phyloP scores from a whole-genome alignment of 2,113 vertebrate genomes.

The Vanacampus margaritifer region DNA sequence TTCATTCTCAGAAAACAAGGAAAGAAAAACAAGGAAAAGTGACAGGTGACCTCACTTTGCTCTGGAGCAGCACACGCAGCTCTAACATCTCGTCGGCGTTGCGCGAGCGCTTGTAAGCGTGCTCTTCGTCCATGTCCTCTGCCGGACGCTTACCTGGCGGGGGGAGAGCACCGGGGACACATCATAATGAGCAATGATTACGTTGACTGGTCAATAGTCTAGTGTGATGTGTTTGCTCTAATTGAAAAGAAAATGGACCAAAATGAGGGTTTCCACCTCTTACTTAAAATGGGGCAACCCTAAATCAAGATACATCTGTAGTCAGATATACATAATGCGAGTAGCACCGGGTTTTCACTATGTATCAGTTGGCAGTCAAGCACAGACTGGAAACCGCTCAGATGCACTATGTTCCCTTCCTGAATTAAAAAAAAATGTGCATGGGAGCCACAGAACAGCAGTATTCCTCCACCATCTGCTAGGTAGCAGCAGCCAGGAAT shows the following conservation, averaged over 20 bases:
- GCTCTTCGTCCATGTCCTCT: constrained; percentile 96
- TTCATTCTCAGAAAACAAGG: constrained; percentile 7
- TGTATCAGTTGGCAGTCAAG: constrained; percentile 37
- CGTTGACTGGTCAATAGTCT: neutral
- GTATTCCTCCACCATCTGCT: constrained; percentile 59
- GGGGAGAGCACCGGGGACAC: neutral
- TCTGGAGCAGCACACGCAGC: constrained; percentile 93
- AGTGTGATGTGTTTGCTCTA: neutral
- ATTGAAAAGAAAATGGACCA: neutral
- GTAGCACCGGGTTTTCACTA: neutral
- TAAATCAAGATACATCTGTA: neutral
- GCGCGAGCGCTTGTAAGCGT: constrained; percentile 94
- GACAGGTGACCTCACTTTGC: constrained; percentile 79
- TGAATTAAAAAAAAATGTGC: constrained; percentile 59
- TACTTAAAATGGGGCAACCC: neutral
- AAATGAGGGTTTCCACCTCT: neutral
- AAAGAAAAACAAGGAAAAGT: neutral
- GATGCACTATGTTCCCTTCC: constrained; percentile 43
- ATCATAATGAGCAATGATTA: neutral
- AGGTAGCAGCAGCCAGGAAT: constrained; percentile 35
- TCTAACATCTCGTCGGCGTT: constrained; percentile 97
- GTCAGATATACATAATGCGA: neutral
- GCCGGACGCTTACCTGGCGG: constrained; percentile 91
- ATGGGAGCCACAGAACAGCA: constrained; percentile 52
- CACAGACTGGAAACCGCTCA: constrained; percentile 44